A percentile compares a stretch with the other conserved stretches of the same genome.
phyloP scores from a whole-genome alignment of 2,888 invertebrate species.

The Metacarcinus magister region DNA sequence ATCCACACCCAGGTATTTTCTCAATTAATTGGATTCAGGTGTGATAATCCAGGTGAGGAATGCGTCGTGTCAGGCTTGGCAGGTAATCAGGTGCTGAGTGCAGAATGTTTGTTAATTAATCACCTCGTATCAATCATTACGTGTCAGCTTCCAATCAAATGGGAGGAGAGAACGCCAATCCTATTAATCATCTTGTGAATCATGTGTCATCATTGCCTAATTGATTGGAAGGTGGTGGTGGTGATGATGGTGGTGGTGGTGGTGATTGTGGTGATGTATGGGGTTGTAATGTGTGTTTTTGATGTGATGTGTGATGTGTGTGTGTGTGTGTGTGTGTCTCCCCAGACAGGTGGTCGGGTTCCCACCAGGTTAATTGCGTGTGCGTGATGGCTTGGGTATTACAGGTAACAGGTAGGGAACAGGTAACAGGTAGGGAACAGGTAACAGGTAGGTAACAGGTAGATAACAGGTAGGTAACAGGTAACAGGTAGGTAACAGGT shows the following conservation, averaged over 20 bases:
- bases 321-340: too few relatives aligned
- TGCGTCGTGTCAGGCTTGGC: background rate
- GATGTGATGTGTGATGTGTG: background rate
- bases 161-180: background rate
- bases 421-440: too few relatives aligned
- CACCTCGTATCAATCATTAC: background rate
- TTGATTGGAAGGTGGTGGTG: background rate
- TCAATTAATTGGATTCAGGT: background rate
- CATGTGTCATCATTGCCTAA: background rate
- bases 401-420: background rate
- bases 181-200: background rate
- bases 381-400: background rate
- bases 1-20: background rate
- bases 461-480: too few relatives aligned
- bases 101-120: slow-evolving; percentile 8
- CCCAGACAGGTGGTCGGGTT: too few relatives aligned
- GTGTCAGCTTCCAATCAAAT: background rate
- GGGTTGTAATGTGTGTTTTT: background rate
- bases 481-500: too few relatives aligned
- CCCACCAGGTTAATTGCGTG: background rate
- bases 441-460: too few relatives aligned
- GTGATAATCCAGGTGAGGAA: background rate
- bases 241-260: background rate
- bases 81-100: background rate
- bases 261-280: background rate